Base-by-base conservation (phyloP, 2,113 vertebrate species). In the Dasyprocta punctata region DNA sequence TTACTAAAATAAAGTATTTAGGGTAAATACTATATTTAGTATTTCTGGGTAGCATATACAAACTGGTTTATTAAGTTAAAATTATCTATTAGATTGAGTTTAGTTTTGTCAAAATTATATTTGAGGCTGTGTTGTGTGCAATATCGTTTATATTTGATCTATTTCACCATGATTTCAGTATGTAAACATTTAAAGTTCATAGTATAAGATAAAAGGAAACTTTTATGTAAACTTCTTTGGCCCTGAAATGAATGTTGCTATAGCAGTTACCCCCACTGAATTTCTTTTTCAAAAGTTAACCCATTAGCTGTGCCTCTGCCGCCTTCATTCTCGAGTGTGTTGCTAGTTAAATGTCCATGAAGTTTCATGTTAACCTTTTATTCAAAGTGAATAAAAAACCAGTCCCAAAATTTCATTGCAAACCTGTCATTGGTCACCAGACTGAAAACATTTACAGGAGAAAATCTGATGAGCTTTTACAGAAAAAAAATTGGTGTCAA, bases 401-500 rank as follows among this genome's bases (percentile, higher is more conserved):
- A 95, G 77, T 47, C 10, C 7, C 73, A 95, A 33, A 65, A 49
- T 89, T 90, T 89, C 17, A 89, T 19, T 93, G 22, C 63, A 94
- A 69, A 89, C 56, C 33, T 81, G 3, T 92, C 33, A 63, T 56
- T 60, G 5, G 14, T 93, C 56, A 92, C 47, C 30, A 67, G 28
- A 1, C 78, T 65, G 38, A 85, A 94, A 83, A 54, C 0, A 61
- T 91, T 97, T 96, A 67, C 28, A 92, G 24, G 56, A 92, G 38
- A 97, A 97, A 90, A 80, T 9, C 3, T 36, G 63, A 33, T 41
- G 63, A 95, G 49, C 86, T 92, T 93, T 98, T 38, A 12, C 8
- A 75, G 38, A 82, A 95, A 90, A 96, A 95, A 93, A 52, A 41
- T 8, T 97, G 93, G 83, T 92, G 96, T 12, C 41, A 36, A 89